phyloP scores from a whole-genome alignment of 2,113 vertebrate genomes.

The Pedionomus torquatus region DNA sequence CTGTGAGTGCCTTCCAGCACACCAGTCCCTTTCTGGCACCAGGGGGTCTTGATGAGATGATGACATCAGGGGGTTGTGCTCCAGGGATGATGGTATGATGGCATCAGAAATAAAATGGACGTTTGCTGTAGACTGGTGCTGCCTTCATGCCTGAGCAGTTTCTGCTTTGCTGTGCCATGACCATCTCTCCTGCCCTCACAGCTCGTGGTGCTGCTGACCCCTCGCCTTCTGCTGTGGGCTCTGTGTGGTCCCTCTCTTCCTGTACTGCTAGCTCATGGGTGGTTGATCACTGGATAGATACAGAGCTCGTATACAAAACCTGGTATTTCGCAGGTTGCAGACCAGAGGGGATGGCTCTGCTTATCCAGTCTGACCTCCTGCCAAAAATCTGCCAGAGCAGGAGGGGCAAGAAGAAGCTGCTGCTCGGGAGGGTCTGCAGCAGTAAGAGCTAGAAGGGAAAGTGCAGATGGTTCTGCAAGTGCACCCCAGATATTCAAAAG shows the following conservation, averaged over 20 bases:
- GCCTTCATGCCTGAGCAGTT: neutral
- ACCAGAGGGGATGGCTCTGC: neutral
- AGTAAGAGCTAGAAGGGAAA: neutral
- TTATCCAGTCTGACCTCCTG: neutral
- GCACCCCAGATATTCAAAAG: neutral
- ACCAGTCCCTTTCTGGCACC: neutral
- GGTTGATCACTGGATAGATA: neutral
- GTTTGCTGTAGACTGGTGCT: neutral
- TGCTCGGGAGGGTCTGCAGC: neutral
- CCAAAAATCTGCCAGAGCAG: neutral
- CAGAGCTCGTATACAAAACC: neutral
- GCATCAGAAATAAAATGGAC: neutral
- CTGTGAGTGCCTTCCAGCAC: neutral
- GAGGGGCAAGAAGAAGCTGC: neutral
- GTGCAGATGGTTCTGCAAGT: neutral
- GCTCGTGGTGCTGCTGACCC: neutral
- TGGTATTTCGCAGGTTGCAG: neutral
- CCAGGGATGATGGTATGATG: neutral
- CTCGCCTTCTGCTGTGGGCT: neutral
- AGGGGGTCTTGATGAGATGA: no score
- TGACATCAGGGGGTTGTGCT: neutral
- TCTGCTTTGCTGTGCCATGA: neutral
- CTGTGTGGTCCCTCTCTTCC: neutral
- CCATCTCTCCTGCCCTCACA: neutral
- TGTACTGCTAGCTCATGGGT: neutral